Evolutionary conservation across 2,113 vertebrate genomes (phyloP).

Genomic region (Oxyruncus cristatus): DNA sequence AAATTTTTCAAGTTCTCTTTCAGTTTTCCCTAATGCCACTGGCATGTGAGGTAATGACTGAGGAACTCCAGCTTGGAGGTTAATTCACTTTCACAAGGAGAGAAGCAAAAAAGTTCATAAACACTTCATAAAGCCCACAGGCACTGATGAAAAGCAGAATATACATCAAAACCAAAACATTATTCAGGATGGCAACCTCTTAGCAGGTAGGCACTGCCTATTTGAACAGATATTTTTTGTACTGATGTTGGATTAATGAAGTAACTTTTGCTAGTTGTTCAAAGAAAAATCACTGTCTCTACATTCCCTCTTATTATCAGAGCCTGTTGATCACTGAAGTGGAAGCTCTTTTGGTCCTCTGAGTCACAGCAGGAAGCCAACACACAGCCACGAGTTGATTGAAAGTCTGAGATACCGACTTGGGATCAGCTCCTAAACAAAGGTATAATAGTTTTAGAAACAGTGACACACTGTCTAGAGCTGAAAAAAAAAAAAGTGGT

Average conservation of each 20-base stretch:
- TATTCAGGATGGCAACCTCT: background rate
- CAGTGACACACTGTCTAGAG: background rate
- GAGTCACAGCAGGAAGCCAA: conserved; percentile 20
- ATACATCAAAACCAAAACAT: background rate
- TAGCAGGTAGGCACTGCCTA: background rate
- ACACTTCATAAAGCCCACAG: conserved; percentile 2
- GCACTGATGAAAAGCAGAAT: conserved; percentile 8
- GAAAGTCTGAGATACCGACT: background rate
- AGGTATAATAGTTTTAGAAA: background rate
- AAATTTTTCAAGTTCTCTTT: background rate
- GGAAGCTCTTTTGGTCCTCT: background rate
- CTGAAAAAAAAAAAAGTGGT: background rate
- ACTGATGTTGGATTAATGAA: conserved; percentile 23
- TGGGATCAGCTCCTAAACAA: background rate
- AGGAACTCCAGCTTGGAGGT: background rate
- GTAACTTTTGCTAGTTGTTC: background rate
- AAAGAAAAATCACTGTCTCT: background rate
- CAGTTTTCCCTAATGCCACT: background rate
- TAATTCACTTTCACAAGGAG: background rate
- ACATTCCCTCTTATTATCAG: background rate
- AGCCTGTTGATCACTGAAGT: background rate
- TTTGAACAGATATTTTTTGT: background rate
- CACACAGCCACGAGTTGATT: background rate
- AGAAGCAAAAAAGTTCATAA: background rate
- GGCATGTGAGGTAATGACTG: background rate